phyloP scores from a whole-genome alignment of 2,888 invertebrate genomes.

The Drosophila mimica region DNA sequence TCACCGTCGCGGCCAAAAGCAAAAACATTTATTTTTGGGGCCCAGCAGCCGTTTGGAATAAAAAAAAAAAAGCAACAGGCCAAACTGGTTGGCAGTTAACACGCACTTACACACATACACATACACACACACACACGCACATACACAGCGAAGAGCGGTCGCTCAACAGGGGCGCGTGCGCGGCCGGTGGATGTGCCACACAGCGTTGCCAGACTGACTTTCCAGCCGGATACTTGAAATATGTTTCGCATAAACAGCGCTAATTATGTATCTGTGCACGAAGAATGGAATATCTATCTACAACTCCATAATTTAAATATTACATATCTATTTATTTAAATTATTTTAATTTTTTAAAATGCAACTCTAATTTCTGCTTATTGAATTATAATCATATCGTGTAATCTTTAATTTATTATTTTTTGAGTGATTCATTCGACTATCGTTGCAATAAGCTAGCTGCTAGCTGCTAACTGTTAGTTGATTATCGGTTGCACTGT shows the following conservation, averaged over 20 bases:
- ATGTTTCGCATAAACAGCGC: background rate
- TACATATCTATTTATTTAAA: background rate
- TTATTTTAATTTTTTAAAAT: background rate
- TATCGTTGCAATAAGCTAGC: conserved; percentile 5
- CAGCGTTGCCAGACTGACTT: conserved; percentile 47
- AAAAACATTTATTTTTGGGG: conserved; percentile 57
- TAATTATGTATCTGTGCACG: background rate
- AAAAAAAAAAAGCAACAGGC: conserved; percentile 29
- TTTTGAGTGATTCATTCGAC: conserved; percentile 6
- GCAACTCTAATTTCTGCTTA: background rate
- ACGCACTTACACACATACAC: conserved; percentile 31
- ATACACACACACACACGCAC: conserved; percentile 7
- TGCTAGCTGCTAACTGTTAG: conserved; percentile 1
- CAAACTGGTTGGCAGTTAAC: conserved; percentile 60
- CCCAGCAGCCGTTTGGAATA: conserved; percentile 38
- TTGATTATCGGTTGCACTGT: conserved; percentile 21
- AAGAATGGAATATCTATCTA: background rate
- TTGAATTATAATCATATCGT: conserved; percentile 2
- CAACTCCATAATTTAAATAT: background rate
- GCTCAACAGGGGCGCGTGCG: conserved; percentile 49
- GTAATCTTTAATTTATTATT: background rate
- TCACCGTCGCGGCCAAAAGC: conserved; percentile 22
- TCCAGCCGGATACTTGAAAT: background rate
- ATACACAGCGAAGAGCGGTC: conserved; percentile 7
- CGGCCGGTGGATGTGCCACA: conserved; percentile 19